These are phyloP conservation scores for Sula dactylatra DNA, from an alignment of 2,113 vertebrate species.

Conservation along the genomic window DNA sequence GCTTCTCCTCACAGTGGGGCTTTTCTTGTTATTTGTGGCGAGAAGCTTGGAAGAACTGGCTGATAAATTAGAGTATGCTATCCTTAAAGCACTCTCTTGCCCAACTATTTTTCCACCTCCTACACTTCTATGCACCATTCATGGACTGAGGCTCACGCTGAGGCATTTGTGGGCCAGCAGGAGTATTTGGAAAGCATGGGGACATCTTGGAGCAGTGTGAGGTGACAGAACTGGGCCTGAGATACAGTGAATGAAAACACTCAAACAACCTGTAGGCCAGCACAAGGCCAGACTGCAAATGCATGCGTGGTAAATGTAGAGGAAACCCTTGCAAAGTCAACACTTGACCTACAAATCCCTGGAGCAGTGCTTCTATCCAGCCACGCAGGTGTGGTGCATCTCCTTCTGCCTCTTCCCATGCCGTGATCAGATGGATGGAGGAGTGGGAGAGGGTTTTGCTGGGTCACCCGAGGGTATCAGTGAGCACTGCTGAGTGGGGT, in stretches of 20 bases:
- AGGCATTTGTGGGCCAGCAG: neutral
- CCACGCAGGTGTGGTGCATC: neutral
- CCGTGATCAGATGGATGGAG: neutral
- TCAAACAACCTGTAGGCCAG: neutral
- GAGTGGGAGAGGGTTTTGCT: neutral
- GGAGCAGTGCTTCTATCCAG: neutral
- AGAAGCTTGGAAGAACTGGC: neutral
- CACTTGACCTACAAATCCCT: neutral
- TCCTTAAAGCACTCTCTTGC: neutral
- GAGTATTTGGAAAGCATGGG: neutral
- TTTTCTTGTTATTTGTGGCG: neutral
- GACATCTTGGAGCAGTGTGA: neutral
- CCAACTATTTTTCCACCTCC: neutral
- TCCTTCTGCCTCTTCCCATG: neutral
- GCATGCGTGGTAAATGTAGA: neutral
- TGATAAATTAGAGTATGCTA: neutral
- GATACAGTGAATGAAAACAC: neutral
- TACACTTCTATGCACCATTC: fast-evolving
- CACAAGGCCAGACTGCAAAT: neutral
- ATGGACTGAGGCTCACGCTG: neutral
- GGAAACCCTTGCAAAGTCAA: neutral
- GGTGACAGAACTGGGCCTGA: neutral
- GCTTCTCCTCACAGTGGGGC: neutral
- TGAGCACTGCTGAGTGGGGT: neutral
- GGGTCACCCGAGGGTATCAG: neutral